Percentiles rank a stretch among this genome's conserved stretches.
phyloP scores from a whole-genome alignment of 2,797 vertebrate genomes.

The Hipposideros larvatus region DNA sequence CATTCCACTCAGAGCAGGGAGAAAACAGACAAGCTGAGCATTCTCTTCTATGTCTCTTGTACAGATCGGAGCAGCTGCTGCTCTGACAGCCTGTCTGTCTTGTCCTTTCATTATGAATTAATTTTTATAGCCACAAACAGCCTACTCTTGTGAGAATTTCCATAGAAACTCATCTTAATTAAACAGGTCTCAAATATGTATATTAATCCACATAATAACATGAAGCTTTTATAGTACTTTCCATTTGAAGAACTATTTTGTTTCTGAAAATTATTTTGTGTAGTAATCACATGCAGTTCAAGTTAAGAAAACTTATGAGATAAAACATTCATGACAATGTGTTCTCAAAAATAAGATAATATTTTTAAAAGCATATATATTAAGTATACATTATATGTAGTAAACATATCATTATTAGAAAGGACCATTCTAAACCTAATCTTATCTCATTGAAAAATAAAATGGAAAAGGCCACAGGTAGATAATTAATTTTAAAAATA shows the following conservation, averaged over 20 bases:
- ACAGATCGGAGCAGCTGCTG: not conserved
- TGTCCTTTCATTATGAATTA: conserved; percentile 57
- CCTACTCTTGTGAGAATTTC: conserved; percentile 54
- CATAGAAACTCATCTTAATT: conserved; percentile 43
- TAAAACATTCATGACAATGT: not conserved
- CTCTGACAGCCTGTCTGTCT: conserved; percentile 43
- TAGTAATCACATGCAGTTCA: not conserved
- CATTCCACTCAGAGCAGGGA: not conserved
- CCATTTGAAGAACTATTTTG: not conserved
- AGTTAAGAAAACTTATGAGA: not conserved
- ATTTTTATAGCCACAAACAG: conserved; percentile 46
- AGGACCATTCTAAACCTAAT: not conserved
- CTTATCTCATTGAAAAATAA: not conserved
- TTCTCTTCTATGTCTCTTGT: conserved; percentile 8
- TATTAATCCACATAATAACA: not conserved
- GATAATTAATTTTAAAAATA: not conserved
- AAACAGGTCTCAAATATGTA: not conserved
- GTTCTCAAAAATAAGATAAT: not conserved
- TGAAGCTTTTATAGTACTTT: not conserved
- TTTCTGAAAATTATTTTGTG: not conserved
- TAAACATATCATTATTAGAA: not conserved
- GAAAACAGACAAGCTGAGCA: conserved; percentile 37
- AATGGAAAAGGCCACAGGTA: not conserved
- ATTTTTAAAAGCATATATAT: not conserved
- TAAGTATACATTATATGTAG: not conserved